Evolutionary conservation across 2,113 vertebrate species (phyloP), one percentile per base, ranked within the genome.

Genomic region (Trachemys scripta): DNA sequence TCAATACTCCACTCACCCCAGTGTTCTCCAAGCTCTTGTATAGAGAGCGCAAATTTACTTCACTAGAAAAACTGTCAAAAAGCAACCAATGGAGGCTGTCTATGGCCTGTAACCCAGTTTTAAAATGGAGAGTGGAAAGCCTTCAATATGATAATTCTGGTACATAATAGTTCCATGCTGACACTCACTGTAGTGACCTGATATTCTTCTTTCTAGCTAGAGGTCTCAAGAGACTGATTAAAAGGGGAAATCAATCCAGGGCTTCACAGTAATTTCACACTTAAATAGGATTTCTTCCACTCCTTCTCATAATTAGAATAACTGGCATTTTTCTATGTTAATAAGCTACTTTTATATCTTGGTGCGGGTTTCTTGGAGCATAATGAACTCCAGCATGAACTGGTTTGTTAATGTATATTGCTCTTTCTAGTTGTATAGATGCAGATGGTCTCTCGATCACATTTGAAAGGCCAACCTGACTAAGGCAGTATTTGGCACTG

Each of bases 301-400:
- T 72, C 91, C 85, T 90, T 3, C 2, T 89, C 89, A 91, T 69
- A 90, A 96, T 96, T 91, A 92, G 95, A 96, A 91, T 76, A 96
- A 91, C 90, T 97, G 96, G 85, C 88, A 92, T 93, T 96, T 96
- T 90, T 96, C 91, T 84, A 82, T 92, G 87, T 92, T 96, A 97
- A 95, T 95, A 90, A 95, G 90, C 81, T 95, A 20, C 79, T 97
- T 59, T 96, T 79, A 88, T 87, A 87, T 88, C 89, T 90, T 97
- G 81, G 79, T 4, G 7, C 19, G 31, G 75, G 20, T 27, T 96
- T 96, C 45, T 38, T 95, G 92, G 80, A 82, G 89, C 90, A 93
- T 90, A 88, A 87, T 12, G 0, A 95, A 50, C 85, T 92, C 83
- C 72, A 75, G 76, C 62, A 75, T 19, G 75, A 79, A 47, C 92